These are phyloP conservation scores for Pristionchus exspectatus DNA, from an alignment of 2,888 invertebrate genomes.

Conservation along the genomic window DNA sequence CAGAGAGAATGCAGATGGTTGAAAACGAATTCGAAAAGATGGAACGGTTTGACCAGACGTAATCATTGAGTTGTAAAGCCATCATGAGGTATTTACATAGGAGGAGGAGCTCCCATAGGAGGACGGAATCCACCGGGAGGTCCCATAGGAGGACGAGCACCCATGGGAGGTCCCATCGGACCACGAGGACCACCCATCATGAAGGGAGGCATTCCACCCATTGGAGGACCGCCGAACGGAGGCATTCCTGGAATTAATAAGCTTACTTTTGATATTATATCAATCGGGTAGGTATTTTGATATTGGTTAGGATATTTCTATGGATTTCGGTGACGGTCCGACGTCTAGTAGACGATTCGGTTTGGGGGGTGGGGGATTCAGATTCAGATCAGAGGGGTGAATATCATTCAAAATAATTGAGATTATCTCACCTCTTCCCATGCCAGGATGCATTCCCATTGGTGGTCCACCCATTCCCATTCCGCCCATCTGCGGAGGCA, in stretches of 20 bases:
- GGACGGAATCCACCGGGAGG: conserved; percentile 24
- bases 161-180: conserved; percentile 32
- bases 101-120: neutral
- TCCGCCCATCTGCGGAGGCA: neutral
- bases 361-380: too few species aligned
- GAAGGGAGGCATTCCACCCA: conserved; percentile 34
- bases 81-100: neutral
- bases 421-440: conserved; percentile 21
- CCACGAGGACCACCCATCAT: neutral
- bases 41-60: too few species aligned
- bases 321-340: too few species aligned
- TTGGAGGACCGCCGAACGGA: neutral
- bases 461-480: conserved; percentile 58
- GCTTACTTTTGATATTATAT: too few species aligned
- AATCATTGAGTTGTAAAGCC: too few species aligned
- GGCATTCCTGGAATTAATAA: neutral
- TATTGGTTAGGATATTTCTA: too few species aligned
- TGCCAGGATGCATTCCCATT: neutral
- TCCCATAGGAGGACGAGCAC: conserved; percentile 9
- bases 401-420: neutral
- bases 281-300: too few species aligned
- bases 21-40: too few species aligned
- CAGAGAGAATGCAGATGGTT: too few species aligned
- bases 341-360: too few species aligned
- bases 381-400: too few species aligned